Conservation (phyloP, 2,888 invertebrate species). For the Mallateleia sp. region DNA sequence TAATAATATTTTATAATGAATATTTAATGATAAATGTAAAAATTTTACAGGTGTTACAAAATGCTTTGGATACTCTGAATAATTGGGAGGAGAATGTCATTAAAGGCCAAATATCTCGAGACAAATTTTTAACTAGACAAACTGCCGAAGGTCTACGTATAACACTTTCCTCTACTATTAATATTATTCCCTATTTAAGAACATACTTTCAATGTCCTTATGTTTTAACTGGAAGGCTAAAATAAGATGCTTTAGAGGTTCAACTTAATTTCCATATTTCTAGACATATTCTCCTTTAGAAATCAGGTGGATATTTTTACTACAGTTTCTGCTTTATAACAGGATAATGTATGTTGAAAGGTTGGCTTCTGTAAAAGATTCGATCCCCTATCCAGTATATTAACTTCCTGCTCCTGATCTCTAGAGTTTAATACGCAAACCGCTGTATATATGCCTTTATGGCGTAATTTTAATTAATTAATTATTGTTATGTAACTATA, state of each 20-base stretch:
- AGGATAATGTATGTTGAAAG: no score
- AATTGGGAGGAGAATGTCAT: not conserved
- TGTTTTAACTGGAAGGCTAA: not conserved
- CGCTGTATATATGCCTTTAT: no score
- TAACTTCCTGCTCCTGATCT: no score
- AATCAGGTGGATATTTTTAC: no score
- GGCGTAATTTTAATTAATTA: no score
- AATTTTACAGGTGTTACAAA: slow-evolving; percentile 9
- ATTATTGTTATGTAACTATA: no score
- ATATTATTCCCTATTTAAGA: not conserved
- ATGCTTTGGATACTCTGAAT: not conserved
- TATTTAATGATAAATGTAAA: slow-evolving; percentile 1
- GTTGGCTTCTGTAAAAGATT: no score
- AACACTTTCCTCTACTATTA: not conserved
- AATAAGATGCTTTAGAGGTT: not conserved
- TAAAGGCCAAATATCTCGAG: not conserved
- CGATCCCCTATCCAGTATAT: no score
- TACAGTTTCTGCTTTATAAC: not conserved
- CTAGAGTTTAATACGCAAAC: no score
- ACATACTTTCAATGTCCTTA: not conserved
- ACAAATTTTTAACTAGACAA: not conserved
- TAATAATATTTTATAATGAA: not conserved
- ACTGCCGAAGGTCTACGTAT: not conserved
- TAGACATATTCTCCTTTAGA: no score
- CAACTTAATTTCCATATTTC: no score